Evolutionary conservation across 2,888 invertebrate genomes (phyloP), one percentile per base, ranked within the genome.

Genomic region (Harmothoe impar): DNA sequence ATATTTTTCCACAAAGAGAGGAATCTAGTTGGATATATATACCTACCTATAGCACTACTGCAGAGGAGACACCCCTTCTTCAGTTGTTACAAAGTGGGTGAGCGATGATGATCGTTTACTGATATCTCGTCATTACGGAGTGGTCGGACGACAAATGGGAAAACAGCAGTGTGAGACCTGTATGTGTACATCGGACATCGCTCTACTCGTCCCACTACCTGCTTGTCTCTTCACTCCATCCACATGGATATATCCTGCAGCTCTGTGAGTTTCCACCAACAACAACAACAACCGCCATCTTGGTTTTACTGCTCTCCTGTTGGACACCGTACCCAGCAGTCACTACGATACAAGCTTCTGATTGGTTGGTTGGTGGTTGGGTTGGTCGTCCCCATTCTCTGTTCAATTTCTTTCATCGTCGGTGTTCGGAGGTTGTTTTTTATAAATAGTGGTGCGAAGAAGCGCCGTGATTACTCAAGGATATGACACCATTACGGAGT

Each of bases 331-430:
- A n/a, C 62, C 62, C 77, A 43, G 81, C 81, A 81, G 81, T 81
- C 35, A 81, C 33, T 33, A 43, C 81, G 35, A 81, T 35, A 35
- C 35, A 81, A 17, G 81, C 81, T 81, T 43, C 43, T 81, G 81
- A 33, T 81, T 81, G 81, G 77, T 77, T 77, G 77, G 81, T 81
- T 81, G 81, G 43, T 81, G 43, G 81, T 17, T 81, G 33, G 29
- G 77, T 62, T 23, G 62, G 25, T 77, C 31, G 77, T 77, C 77
- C 77, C 54, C 86, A 86, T 86, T 54, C 56, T 54, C 25, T 31
- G 86, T 86, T 54, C 29, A 51, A 84, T 62, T 62, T n/a, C 52
- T 52, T n/a, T 84, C 33, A 15, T 29, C 20, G n/a, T 51, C 52
- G 3, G 84, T 23, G 20, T 84, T 23, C 43, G 3, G 33, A 35